phyloP scores from a whole-genome alignment of 2,113 vertebrate genomes.

The Erpornis zantholeuca region DNA sequence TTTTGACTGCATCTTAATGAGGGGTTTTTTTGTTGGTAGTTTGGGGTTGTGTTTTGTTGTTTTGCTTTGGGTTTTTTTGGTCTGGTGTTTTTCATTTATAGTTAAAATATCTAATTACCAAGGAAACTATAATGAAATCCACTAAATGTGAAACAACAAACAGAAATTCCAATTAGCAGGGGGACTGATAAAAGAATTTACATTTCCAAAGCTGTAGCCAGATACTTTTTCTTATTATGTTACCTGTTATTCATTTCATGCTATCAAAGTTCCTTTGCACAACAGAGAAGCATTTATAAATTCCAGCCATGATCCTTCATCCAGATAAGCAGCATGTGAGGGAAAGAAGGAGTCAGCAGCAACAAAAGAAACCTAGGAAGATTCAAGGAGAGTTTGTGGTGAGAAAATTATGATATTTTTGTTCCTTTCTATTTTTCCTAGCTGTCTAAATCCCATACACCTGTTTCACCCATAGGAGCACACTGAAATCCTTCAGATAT shows the following conservation, averaged over 20 bases:
- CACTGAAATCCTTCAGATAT: background rate
- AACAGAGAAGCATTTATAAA: slow-evolving; percentile 54
- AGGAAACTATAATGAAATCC: slow-evolving; percentile 61
- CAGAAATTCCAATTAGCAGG: slow-evolving; percentile 61
- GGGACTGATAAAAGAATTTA: slow-evolving; percentile 64
- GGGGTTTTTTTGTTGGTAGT: background rate
- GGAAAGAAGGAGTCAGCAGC: background rate
- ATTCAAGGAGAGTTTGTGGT: background rate
- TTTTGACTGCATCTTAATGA: slow-evolving; percentile 49
- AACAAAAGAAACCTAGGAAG: background rate
- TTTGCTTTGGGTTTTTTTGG: background rate
- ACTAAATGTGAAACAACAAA: slow-evolving; percentile 58
- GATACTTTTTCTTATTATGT: slow-evolving; percentile 53
- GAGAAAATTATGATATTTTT: background rate
- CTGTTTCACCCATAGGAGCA: background rate
- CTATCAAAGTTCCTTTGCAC: slow-evolving; percentile 33
- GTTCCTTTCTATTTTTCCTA: background rate
- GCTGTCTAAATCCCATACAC: background rate
- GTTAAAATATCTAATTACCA: slow-evolving; percentile 64
- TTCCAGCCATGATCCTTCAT: slow-evolving; percentile 24
- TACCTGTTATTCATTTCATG: slow-evolving; percentile 60
- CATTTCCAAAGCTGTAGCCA: slow-evolving; percentile 52
- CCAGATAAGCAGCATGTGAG: slow-evolving; percentile 22
- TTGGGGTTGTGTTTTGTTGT: background rate
- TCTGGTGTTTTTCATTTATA: slow-evolving; percentile 46